Evolutionary conservation across 2,113 vertebrate genomes (phyloP).

Genomic region (Rhizomys pruinosus): DNA sequence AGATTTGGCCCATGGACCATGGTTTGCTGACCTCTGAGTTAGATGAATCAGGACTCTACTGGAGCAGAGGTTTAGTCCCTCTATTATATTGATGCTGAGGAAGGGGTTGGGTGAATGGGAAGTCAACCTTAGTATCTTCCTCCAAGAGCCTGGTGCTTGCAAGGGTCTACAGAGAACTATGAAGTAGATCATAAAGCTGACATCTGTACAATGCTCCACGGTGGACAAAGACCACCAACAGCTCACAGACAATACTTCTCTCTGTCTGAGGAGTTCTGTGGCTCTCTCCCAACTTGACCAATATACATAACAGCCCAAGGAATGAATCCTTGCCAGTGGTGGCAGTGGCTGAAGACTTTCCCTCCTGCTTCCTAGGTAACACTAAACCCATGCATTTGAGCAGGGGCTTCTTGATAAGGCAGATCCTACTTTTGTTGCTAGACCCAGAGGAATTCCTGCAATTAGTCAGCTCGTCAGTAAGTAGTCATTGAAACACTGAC

Average conservation of each 20-base stretch:
- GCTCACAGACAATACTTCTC: neutral
- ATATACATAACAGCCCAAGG: neutral
- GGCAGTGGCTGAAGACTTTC: neutral
- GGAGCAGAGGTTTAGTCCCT: neutral
- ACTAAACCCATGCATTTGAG: neutral
- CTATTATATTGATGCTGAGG: neutral
- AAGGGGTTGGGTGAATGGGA: neutral
- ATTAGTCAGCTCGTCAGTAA: slow-evolving; percentile 58
- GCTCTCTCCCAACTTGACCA: neutral
- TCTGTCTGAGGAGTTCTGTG: neutral
- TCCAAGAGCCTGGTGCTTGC: neutral
- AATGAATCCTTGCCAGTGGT: neutral
- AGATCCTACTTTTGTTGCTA: neutral
- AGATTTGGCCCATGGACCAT: neutral
- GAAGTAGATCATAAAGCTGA: too few species aligned
- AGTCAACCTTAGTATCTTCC: neutral
- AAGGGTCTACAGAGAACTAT: neutral
- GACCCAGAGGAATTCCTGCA: slow-evolving; percentile 17
- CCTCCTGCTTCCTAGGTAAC: neutral
- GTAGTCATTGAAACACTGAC: slow-evolving; percentile 19
- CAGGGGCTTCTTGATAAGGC: neutral
- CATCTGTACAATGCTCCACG: neutral
- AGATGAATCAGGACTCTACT: neutral
- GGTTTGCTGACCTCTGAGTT: neutral
- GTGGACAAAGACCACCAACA: neutral